A percentile compares a stretch with the other conserved stretches of the same genome.
phyloP scores from a whole-genome alignment of 2,797 vertebrate genomes.

The Furcifer pardalis region DNA sequence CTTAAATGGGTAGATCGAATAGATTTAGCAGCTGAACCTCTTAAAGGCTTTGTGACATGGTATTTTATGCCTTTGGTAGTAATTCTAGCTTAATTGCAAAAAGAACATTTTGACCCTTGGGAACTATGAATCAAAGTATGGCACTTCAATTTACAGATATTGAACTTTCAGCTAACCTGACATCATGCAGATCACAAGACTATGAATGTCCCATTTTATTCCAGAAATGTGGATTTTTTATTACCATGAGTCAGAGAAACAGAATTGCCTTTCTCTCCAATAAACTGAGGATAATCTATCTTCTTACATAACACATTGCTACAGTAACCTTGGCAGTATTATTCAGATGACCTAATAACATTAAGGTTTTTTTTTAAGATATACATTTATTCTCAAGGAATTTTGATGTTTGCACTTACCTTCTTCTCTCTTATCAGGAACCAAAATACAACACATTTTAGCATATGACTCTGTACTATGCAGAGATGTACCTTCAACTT shows the following conservation, averaged over 20 bases:
- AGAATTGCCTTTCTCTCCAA: slow-evolving; percentile 65
- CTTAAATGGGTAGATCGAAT: slow-evolving; percentile 31
- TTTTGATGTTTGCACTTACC: slow-evolving; percentile 35
- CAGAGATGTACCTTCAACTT: no score
- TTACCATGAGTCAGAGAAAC: slow-evolving; percentile 65
- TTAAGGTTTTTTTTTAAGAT: slow-evolving; percentile 46
- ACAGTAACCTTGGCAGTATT: slow-evolving; percentile 58
- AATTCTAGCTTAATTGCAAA: slow-evolving; percentile 63
- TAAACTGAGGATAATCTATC: slow-evolving; percentile 58
- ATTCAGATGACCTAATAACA: slow-evolving; percentile 67
- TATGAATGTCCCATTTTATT: slow-evolving; percentile 50
- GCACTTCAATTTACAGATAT: slow-evolving; percentile 40
- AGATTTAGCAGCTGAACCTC: slow-evolving; percentile 60
- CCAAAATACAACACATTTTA: slow-evolving; percentile 14
- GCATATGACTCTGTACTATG: no score
- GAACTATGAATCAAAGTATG: slow-evolving; percentile 46
- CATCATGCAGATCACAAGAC: slow-evolving; percentile 44
- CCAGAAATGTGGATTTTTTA: slow-evolving; percentile 62
- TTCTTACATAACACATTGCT: slow-evolving; percentile 61
- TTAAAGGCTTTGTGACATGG: slow-evolving; percentile 60
- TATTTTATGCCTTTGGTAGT: slow-evolving; percentile 51
- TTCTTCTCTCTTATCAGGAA: slow-evolving; percentile 45
- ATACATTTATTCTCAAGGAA: slow-evolving; percentile 50
- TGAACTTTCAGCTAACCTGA: slow-evolving; percentile 52
- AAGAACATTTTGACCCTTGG: slow-evolving; percentile 50